Base-by-base conservation (phyloP, 2,113 vertebrate genomes). In the Mesitornis unicolor region DNA sequence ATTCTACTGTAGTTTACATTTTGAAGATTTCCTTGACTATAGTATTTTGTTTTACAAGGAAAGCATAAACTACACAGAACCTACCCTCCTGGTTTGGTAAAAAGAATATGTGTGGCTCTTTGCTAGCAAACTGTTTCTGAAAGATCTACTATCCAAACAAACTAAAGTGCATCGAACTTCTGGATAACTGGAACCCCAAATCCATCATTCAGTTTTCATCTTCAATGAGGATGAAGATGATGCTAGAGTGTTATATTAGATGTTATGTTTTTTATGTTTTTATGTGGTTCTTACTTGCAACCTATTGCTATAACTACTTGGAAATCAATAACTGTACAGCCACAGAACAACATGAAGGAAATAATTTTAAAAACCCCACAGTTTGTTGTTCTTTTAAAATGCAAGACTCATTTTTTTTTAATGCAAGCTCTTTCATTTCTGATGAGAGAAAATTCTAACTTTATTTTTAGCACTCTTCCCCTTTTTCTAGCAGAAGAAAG, bases 331-430 rank as follows among this genome's bases (percentile, higher is more conserved):
- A 20, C 17, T 57, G 4, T 40, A 86, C 24, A 68, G 21, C 10
- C 38, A 89, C 40, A 75, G 64, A 86, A 81, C 13, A 78, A 21
- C 20, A 63, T 15, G 11, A 79, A 84, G 7, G 13, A 61, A 80
- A 93, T 59, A 36, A 6, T 53, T 90, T 31, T 42, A 53, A 15
- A 26, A 11, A 0, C 0, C 1, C 1, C 4, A 21, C 9, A 15
- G 3, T 84, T 77, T 69, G 5, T 24, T 54, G 5, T 11, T 57
- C 15, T 76, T 81, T 57, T 73, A 53, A 80, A 3, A 48, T 28
- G 12, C 6, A 67, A 85, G 15, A 26, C 4, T 21, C 2, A 57
- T 60, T 83, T 88, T 17, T n/a, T 90, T 89, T 87, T 89, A 7
- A 67, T 18, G 9, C 24, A 48, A 38, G 4, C 50, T 67, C 36